Evolutionary conservation across 2,113 vertebrate species (phyloP).

Genomic region (Atrichornis clamosus): DNA sequence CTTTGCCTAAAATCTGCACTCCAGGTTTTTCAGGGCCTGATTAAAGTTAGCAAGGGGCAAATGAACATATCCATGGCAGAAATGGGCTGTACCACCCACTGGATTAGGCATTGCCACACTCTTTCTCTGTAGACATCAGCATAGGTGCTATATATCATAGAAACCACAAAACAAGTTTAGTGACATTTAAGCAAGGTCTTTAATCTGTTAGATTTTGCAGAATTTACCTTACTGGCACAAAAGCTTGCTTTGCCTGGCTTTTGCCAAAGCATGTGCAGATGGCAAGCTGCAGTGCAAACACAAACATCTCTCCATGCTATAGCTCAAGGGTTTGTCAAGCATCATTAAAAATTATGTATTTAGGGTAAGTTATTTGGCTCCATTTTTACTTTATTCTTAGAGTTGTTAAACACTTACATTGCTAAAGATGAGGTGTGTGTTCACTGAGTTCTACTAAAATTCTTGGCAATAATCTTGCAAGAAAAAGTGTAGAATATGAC

Average conservation of each 20-base stretch:
- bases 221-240: neutral
- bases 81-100: neutral
- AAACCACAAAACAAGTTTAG: neutral
- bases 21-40: neutral
- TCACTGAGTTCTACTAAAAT: neutral
- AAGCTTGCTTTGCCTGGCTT: neutral
- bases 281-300: neutral
- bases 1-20: neutral
- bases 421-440: neutral
- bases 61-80: neutral
- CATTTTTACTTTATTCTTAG: neutral
- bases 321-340: neutral
- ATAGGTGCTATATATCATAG: neutral
- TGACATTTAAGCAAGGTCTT: neutral
- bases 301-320: neutral
- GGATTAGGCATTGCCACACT: neutral
- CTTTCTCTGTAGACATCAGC: neutral
- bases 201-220: neutral
- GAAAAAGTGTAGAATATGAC: neutral
- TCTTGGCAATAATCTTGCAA: neutral
- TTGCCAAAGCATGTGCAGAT: neutral
- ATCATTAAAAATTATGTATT: neutral
- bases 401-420: neutral
- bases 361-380: neutral
- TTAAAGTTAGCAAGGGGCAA: neutral